Percentiles rank a stretch among this genome's conserved stretches.
phyloP scores from a whole-genome alignment of 1,140 invertebrate genomes.

The Triops longicaudatus region DNA sequence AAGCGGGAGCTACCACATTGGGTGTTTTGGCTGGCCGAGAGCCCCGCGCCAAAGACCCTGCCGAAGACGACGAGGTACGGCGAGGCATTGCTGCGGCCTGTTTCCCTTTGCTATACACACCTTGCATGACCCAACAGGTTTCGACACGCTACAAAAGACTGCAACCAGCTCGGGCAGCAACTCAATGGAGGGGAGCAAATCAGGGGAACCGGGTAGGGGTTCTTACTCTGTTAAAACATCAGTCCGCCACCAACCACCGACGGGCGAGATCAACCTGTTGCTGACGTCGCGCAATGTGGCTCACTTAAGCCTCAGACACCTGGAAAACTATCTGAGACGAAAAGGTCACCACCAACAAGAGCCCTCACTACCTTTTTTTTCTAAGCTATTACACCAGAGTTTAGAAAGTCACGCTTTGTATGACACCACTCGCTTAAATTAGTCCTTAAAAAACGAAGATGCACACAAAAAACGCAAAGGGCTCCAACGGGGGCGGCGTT shows the following conservation, averaged over 20 bases:
- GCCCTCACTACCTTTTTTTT: too few species aligned
- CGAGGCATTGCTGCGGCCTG: conserved; percentile 19
- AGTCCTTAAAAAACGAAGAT: too few species aligned
- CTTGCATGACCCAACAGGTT: neutral
- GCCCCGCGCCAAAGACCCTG: conserved; percentile 19
- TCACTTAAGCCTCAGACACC: too few species aligned
- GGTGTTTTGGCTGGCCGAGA: conserved; percentile 28
- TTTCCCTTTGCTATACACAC: conserved; percentile 15
- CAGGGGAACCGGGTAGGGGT: neutral
- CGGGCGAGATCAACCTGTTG: neutral
- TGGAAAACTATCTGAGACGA: too few species aligned
- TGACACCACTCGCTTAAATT: too few species aligned
- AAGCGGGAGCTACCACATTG: conserved; percentile 24
- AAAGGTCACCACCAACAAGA: too few species aligned
- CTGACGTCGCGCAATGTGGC: too few species aligned
- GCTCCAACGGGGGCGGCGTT: too few species aligned
- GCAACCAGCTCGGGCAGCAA: neutral
- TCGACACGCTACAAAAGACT: neutral
- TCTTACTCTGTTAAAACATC: neutral
- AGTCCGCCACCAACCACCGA: neutral
- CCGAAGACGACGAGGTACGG: conserved; percentile 18
- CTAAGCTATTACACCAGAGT: too few species aligned
- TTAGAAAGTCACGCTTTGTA: too few species aligned
- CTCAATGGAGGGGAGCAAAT: neutral
- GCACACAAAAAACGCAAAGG: too few species aligned